A percentile compares a stretch with the other conserved stretches of the same genome.
These are phyloP conservation scores for Proteles cristata DNA, from an alignment of 2,113 vertebrate genomes.

Conservation along the genomic window DNA sequence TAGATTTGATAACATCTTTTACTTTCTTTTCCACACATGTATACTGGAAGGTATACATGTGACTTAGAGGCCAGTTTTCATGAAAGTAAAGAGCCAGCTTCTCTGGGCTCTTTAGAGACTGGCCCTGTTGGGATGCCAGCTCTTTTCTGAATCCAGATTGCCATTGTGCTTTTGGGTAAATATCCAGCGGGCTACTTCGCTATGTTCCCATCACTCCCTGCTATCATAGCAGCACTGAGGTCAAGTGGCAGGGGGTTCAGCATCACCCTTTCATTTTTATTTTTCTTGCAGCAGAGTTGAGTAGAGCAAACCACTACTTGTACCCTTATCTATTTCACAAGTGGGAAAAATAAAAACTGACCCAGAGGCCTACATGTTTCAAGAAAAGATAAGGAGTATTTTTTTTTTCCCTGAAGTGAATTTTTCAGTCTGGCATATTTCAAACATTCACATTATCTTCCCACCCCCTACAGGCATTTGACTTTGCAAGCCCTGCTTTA, in stretches of 20 bases:
- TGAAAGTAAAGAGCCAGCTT: not conserved
- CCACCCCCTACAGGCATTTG: not conserved
- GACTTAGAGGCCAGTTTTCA: not conserved
- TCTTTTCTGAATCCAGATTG: not conserved
- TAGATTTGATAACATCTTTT: not conserved
- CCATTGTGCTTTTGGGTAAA: not conserved
- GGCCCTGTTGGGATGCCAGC: not conserved
- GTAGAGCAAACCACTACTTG: not conserved
- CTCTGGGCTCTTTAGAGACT: not conserved
- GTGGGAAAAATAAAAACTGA: slow-evolving; percentile 20
- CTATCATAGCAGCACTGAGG: not conserved
- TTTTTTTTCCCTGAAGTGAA: not conserved
- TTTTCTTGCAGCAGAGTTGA: not conserved
- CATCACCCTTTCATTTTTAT: not conserved
- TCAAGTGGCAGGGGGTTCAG: not conserved
- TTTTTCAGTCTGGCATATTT: slow-evolving; percentile 37
- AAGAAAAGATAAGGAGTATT: slow-evolving; percentile 51
- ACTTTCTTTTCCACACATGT: not conserved
- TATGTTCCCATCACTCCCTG: not conserved
- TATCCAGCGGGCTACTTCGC: not conserved
- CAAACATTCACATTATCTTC: slow-evolving; percentile 27
- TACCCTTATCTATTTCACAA: slow-evolving; percentile 25
- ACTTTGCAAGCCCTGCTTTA: slow-evolving; percentile 30
- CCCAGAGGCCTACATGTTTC: slow-evolving; percentile 42
- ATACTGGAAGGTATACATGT: not conserved